Evolutionary conservation across 2,113 vertebrate species (phyloP), one percentile per base, ranked within the genome.

Genomic region (Genyomyrus donnyi): DNA sequence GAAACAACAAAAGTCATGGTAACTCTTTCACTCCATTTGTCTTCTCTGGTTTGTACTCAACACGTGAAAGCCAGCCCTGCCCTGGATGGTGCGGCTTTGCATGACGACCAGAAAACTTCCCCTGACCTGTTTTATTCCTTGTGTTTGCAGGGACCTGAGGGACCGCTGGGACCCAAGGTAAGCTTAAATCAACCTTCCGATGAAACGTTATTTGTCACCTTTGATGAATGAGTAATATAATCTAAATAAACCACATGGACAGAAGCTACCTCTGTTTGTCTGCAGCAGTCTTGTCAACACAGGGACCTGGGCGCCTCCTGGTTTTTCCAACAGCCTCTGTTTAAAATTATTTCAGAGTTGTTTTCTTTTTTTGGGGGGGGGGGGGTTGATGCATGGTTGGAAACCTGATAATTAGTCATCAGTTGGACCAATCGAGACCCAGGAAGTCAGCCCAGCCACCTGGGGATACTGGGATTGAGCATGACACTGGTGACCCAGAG

Each of bases 141-240:
- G 93, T 91, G 77, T 94, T 96, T 95, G 88, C 91, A 99, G 98
- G 98, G 98, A 95, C 97, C 97, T 91, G 94, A 97, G 93, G 98
- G 98, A 84, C 97, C 98, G 93, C 96, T 96, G 88, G 98, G 98
- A 96, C 95, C 91, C 93, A 98, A 98, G 97, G 98, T 99, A 97
- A 87, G 39, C 42, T 85, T 85, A 49, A 85, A 45, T 62, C 52
- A 45, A 66, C 15, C 45, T 45, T 85, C 21, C 21, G 15, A 42
- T 80, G 74, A 80, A 35, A 19, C 5, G 6, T 80, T 7, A 80
- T 80, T 80, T 80, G 31, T 80, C 74, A 19, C 35, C 35, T 39
- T 80, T 80, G 74, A 80, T 19, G 35, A 80, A 42, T 80, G 74
- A 42, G 74, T 6, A 17, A 80, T 39, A 17, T 80, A 80, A 80